Evolutionary conservation across 2,888 invertebrate species (phyloP).

Genomic region (Osmoderma eremita): DNA sequence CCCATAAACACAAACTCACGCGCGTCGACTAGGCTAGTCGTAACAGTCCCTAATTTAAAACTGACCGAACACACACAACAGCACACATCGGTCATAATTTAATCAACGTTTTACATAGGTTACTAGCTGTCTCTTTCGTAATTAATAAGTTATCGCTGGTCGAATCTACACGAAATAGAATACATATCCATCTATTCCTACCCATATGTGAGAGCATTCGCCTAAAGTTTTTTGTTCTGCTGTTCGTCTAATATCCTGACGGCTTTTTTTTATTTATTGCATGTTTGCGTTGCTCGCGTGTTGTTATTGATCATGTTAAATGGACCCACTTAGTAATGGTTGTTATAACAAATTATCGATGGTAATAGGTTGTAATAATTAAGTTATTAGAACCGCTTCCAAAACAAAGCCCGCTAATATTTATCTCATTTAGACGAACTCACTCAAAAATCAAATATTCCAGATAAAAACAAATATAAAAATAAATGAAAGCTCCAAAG

Average conservation of each 20-base stretch:
- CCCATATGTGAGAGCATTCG: constrained; percentile 3
- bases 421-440: too few species aligned
- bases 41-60: constrained; percentile 19
- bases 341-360: too few species aligned
- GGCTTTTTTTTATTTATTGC: constrained; percentile 30
- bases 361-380: too few species aligned
- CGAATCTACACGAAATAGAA: constrained; percentile 33
- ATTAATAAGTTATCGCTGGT: constrained; percentile 33
- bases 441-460: too few species aligned
- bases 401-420: too few species aligned
- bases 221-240: constrained; percentile 3
- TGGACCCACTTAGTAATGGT: constrained; percentile 14
- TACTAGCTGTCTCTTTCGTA: constrained; percentile 33
- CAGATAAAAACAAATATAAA: too few species aligned
- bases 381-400: too few species aligned
- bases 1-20: constrained; percentile 26
- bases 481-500: too few species aligned
- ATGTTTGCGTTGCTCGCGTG: constrained; percentile 25
- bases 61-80: constrained; percentile 11
- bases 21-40: constrained; percentile 5
- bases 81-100: constrained; percentile 33
- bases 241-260: constrained; percentile 21
- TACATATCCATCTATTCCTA: neutral
- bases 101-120: constrained; percentile 35
- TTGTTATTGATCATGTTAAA: constrained; percentile 28